Base-by-base conservation (phyloP, 2,797 vertebrate species). In the Chelidonichthys spinosus region DNA sequence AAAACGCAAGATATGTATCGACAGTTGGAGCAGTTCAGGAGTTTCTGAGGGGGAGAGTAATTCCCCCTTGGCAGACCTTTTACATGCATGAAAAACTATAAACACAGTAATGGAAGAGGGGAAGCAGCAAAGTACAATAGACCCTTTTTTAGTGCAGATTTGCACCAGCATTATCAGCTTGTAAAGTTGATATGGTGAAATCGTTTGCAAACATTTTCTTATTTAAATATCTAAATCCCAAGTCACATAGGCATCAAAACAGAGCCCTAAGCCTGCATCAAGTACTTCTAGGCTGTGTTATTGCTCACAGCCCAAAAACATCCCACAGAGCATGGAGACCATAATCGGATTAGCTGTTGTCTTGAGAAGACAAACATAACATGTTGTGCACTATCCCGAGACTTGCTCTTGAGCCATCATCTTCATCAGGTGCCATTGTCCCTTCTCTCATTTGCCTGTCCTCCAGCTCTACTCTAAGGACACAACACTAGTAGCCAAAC, bases 331-430 rank as follows among this genome's bases (percentile, higher is more conserved):
- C 53, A 55, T 42, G 54, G 73, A 81, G 79, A 73, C 75, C 40
- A 64, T 83, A 89, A 93, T 90, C 78, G 46, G 74, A 87, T 92
- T 84, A 91, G 70, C 74, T 2, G 25, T 67, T 65, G 74, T 81
- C 75, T 80, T 60, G 65, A 83, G 74, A 78, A 85, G 79, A 87
- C 75, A 91, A 87, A 87, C 81, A 78, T 52, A 86, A 88, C 76
- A 79, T 81, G 89, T 75, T 89, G 72, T 77, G 69, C 76, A 79
- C 62, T 32, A 52, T 79, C 80, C 79, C 50, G 50, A 85, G 83
- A 90, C 75, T 68, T 85, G 67, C 72, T 73, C 77, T 72, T 82
- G 40, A 60, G 71, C 74, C 76, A 78, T 84, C 75, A 70, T 87
- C 85, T 81, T 84, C 81, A 79, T 90, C 86, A 86, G 81, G 75